Base-by-base conservation (phyloP, 2,113 vertebrate genomes). In the Melanotaenia duboulayi region DNA sequence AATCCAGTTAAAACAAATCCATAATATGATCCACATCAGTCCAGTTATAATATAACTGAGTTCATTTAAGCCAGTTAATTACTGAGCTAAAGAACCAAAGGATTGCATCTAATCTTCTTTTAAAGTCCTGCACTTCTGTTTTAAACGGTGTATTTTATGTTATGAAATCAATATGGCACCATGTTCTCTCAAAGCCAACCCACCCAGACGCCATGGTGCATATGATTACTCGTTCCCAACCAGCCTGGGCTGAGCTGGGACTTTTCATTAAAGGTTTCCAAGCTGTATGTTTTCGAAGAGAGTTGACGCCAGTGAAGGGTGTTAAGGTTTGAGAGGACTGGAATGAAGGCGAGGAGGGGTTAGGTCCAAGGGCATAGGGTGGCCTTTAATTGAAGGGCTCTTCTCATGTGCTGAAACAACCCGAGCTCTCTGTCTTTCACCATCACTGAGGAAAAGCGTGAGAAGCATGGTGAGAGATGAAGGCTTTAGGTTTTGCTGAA, bases 281-380 rank as follows among this genome's bases (percentile, higher is more conserved):
- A 35, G 32, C 20, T 87, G 28, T 28, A 87, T 91, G 87, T 92
- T 89, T 91, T 84, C 59, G 76, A 76, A 71, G 78, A 59, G 65
- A 77, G 86, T 89, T 88, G 13, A 77, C 65, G 14, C 63, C 44
- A 62, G 64, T n/a, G 60, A 54, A 66, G 52, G 49, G 58, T 39
- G 48, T 76, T 74, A 28, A 28, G 28, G 28, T 28, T 20, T 49
- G 11, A 55, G 71, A 65, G 61, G 49, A 7, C 0, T 35, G 32
- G 32, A 35, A 7, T 35, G 32, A 35, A 9, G 32, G 32, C 8
- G 28, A 0, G 65, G 69, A 56, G 65, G 48, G 55, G 72, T 60
- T 72, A 74, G 67, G 70, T 82, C 76, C 69, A 61, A 71, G 78
- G 78, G 69, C 64, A 82, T 86, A 88, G 81, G 75, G 76, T 22